A percentile compares a stretch with the other conserved stretches of the same genome.
Evolutionary conservation across 1,140 invertebrate species (phyloP).

Genomic region (Pseudomyrmex concolor): DNA sequence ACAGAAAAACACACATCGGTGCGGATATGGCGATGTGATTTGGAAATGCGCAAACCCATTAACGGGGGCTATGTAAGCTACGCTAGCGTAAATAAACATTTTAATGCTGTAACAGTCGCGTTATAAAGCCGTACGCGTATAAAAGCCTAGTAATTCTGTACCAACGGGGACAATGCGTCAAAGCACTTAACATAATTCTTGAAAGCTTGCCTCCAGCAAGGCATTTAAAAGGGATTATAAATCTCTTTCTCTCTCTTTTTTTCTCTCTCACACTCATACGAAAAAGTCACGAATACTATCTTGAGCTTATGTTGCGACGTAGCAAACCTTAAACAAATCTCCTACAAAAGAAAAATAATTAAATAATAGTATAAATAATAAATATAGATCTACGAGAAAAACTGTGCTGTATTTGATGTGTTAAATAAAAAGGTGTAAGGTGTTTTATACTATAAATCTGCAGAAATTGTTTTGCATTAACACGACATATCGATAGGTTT

Average conservation of each 20-base stretch:
- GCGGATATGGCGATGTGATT: conserved; percentile 61
- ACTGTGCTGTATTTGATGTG: too few species aligned
- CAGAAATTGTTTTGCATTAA: conserved; percentile 27
- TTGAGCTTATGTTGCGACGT: not conserved
- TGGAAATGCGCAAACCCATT: conserved; percentile 61
- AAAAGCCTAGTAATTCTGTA: conserved; percentile 62
- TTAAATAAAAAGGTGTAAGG: too few species aligned
- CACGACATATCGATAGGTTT: not conserved
- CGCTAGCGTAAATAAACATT: conserved; percentile 61
- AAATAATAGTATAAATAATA: too few species aligned
- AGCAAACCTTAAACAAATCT: not conserved
- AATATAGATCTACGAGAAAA: too few species aligned
- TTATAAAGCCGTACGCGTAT: conserved; percentile 60
- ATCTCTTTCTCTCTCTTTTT: conserved; percentile 45
- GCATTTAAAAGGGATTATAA: conserved; percentile 61
- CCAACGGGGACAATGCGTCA: conserved; percentile 60
- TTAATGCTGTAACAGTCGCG: conserved; percentile 58
- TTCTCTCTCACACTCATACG: conserved; percentile 13
- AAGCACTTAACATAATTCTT: conserved; percentile 63
- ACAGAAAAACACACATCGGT: conserved; percentile 59
- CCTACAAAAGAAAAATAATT: too few species aligned
- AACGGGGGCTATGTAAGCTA: conserved; percentile 60
- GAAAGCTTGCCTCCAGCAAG: conserved; percentile 53
- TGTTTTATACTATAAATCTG: too few species aligned
- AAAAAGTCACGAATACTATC: conserved; percentile 14